Evolutionary conservation across 64 coral and sea anemone species (phyloP), one percentile per base, ranked within the genome.

Genomic region (Cladopsammia gracilis): DNA sequence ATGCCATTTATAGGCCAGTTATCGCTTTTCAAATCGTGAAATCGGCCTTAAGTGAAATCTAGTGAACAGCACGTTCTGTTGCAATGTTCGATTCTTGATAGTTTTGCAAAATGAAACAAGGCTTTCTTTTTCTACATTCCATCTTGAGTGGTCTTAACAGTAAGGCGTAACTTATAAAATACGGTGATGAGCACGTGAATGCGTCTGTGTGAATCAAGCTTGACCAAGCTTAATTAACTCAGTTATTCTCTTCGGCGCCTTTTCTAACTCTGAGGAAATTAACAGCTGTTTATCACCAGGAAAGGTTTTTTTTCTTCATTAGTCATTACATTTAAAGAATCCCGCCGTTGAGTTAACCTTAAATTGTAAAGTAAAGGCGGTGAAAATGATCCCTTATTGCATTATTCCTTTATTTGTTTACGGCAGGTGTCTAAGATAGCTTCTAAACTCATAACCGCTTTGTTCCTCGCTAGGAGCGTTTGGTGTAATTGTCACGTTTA

Each of bases 361-460:
- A 49, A 75, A 75, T 18, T 80, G 3, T 80, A 25, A 80, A 26
- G 23, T 56, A 57, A 59, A 26, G 11, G 13, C 48, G 46, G 5
- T 50, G 49, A 22, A 78, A 26, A 23, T 8, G 10, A 5, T 10
- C 48, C 49, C n/a, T 70, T 25, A 7, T 34, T 70, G 74, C 3
- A 20, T 80, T 61, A 16, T 60, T 0, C 11, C 6, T 60, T 25
- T 60, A 54, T 60, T 60, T 60, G 77, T 61, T 44, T 61, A 16
- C 13, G 61, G 77, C 54, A 80, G 77, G 54, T 80, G 77, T 62
- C 72, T 75, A 25, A 3, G 16, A 45, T 75, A 49, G 72, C 72
- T 75, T 43, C 72, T 78, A 54, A 25, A 78, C 9, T 11, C 53
- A 11, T 25, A 78, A 26, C 3, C n/a, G 19, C 20, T 25, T 57